These are phyloP conservation scores for Podarcis muralis DNA, from an alignment of 2,113 vertebrate genomes.

Conservation along the genomic window DNA sequence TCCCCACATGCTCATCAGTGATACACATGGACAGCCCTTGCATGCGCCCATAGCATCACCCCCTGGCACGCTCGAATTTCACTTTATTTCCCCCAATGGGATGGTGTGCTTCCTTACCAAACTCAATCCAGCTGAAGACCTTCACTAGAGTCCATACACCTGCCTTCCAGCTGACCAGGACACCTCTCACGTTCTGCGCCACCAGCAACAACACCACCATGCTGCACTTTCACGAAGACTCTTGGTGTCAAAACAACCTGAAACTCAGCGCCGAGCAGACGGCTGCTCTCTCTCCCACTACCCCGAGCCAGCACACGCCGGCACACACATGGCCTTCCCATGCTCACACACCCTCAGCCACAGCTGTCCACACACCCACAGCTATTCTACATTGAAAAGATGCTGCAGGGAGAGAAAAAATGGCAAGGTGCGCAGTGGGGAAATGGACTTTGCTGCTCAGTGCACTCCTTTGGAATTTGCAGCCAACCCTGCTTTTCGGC, in stretches of 20 bases:
- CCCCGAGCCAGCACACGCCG: neutral
- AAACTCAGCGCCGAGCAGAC: neutral
- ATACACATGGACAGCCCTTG: too few species aligned
- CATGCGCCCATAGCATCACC: neutral
- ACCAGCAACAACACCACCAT: neutral
- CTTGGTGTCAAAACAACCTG: neutral
- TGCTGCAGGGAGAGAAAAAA: neutral
- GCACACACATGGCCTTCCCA: neutral
- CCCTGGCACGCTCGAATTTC: neutral
- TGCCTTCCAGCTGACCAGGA: neutral
- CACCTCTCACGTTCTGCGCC: neutral
- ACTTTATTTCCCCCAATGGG: neutral
- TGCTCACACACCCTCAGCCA: neutral
- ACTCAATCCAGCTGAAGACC: neutral
- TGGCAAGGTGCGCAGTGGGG: neutral
- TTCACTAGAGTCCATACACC: rapidly evolving
- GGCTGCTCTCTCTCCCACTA: neutral
- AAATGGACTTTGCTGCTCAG: neutral
- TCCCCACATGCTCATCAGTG: too few species aligned
- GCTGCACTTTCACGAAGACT: neutral
- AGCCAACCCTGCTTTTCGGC: neutral
- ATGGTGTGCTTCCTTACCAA: neutral
- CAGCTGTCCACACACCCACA: slow-evolving; percentile 18
- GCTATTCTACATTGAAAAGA: neutral
- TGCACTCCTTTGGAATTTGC: neutral